These are phyloP conservation scores for Drosophila suzukii DNA, from an alignment of 1,140 invertebrate genomes.

Conservation along the genomic window DNA sequence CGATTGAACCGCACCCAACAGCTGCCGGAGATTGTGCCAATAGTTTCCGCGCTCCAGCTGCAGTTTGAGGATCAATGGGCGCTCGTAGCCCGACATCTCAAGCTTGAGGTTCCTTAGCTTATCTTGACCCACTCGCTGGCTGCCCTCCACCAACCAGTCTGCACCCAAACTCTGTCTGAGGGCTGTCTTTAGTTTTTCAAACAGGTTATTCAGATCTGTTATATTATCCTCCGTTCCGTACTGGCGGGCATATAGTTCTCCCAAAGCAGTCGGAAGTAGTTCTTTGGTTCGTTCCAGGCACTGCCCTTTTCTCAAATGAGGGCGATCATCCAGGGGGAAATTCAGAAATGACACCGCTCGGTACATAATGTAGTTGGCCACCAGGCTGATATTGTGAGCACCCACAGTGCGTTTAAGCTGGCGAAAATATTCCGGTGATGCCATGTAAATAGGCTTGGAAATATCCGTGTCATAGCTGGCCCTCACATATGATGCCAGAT, in stretches of 20 bases:
- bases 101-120: conserved; percentile 56
- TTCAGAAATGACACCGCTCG: conserved; percentile 56
- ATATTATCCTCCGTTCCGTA: conserved; percentile 36
- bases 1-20: conserved; percentile 41
- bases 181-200: conserved; percentile 44
- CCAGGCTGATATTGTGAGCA: conserved; percentile 51
- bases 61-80: conserved; percentile 24
- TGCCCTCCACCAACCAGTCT: conserved; percentile 68
- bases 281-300: conserved; percentile 54
- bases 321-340: conserved; percentile 62
- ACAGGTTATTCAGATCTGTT: conserved; percentile 34
- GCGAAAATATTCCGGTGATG: conserved; percentile 56
- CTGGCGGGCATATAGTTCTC: conserved; percentile 65
- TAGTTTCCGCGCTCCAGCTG: conserved; percentile 64
- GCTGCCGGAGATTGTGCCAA: conserved; percentile 66
- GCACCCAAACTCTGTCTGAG: conserved; percentile 55
- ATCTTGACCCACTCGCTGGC: conserved; percentile 49
- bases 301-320: conserved; percentile 19
- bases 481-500: conserved; percentile 56
- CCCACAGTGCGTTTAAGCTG: conserved; percentile 63
- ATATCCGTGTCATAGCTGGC: conserved; percentile 45
- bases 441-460: conserved; percentile 72
- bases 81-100: conserved; percentile 50
- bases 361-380: conserved; percentile 81
- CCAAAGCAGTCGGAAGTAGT: conserved; percentile 57